These are phyloP conservation scores for Strix uralensis DNA, from an alignment of 2,113 vertebrate genomes.

Conservation along the genomic window DNA sequence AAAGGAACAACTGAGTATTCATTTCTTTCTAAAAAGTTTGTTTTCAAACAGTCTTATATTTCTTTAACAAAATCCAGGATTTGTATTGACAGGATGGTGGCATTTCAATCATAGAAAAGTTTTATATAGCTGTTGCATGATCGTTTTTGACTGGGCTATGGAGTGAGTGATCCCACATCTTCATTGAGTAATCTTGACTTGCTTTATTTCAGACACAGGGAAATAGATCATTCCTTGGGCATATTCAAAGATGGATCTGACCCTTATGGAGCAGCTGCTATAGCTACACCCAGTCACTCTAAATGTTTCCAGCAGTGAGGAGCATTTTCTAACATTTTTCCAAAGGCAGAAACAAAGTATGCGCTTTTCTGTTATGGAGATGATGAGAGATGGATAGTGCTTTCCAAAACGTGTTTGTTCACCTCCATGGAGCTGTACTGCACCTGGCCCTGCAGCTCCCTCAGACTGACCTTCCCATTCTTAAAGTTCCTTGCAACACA, in stretches of 20 bases:
- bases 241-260: not conserved
- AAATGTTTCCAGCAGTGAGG: not conserved
- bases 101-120: not conserved
- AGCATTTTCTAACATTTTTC: not conserved
- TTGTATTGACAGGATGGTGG: not conserved
- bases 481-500: not conserved
- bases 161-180: not conserved
- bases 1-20: not conserved
- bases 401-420: not conserved
- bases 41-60: not conserved
- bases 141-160: not conserved
- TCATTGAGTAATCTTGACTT: not conserved
- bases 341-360: not conserved
- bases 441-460: rapidly evolving
- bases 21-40: not conserved
- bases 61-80: not conserved
- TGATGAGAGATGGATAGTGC: not conserved
- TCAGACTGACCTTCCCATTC: not conserved
- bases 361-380: not conserved
- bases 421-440: not conserved
- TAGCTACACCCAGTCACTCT: not conserved
- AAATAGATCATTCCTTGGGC: not conserved
- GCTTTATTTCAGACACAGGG: not conserved
- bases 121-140: not conserved
- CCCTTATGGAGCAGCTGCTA: not conserved